Conservation (phyloP, 2,797 vertebrate genomes). For the Lacerta viridis region DNA sequence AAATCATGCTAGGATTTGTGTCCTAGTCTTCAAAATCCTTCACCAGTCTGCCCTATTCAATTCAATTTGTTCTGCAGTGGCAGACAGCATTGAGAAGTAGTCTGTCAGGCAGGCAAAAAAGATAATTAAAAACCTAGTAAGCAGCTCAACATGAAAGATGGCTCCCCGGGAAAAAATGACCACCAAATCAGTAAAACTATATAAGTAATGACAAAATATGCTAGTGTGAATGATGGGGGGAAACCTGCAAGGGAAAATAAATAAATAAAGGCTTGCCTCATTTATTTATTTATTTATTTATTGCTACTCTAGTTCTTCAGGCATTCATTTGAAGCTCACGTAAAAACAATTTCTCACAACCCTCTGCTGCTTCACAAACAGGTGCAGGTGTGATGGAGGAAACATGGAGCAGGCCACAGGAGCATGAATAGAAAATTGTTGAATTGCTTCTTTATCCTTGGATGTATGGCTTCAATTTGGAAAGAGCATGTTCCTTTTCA, state of each 20-base stretch:
- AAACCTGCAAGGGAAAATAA: background rate
- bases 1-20: slow-evolving; percentile 16
- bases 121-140: slow-evolving; percentile 26
- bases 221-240: background rate
- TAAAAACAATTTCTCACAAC: background rate
- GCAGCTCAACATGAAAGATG: background rate
- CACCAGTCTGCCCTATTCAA: background rate
- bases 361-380: background rate
- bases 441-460: slow-evolving; percentile 3
- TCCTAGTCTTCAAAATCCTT: slow-evolving; percentile 18
- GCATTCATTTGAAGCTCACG: background rate
- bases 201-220: background rate
- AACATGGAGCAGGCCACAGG: no score
- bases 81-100: background rate
- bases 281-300: background rate
- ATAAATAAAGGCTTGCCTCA: background rate
- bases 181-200: background rate
- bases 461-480: background rate
- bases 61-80: slow-evolving; percentile 22
- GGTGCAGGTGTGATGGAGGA: background rate
- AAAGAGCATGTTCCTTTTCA: background rate
- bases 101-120: background rate
- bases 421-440: background rate
- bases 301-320: background rate
- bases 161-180: background rate